phyloP scores from a whole-genome alignment of 30 jellyfish, hydroid and myxozoan genomes.

The Aurelia sp. region DNA sequence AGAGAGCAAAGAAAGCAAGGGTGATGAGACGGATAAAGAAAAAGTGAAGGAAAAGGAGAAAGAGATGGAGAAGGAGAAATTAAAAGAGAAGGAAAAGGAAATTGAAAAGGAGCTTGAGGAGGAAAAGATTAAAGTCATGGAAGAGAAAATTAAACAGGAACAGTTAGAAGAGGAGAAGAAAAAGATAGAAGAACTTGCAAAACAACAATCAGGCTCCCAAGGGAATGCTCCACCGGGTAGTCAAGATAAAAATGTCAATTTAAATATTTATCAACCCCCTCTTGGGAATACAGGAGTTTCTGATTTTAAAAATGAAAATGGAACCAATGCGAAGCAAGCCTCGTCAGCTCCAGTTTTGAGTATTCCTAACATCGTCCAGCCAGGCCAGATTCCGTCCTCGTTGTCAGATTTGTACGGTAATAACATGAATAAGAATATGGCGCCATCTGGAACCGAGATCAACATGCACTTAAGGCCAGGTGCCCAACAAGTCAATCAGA shows the following conservation, averaged over 20 bases:
- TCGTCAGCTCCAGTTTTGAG: constrained; percentile 7
- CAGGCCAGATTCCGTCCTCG: constrained; percentile 22
- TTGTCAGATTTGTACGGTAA: constrained; percentile 31
- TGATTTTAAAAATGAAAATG: background rate
- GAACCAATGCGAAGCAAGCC: background rate
- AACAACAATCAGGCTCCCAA: background rate
- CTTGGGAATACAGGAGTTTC: background rate
- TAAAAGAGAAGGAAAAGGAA: background rate
- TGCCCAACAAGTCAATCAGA: constrained; percentile 26
- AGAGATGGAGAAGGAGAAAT: background rate
- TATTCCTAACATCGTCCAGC: constrained; percentile 24
- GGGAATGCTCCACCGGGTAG: background rate
- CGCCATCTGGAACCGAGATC: constrained; percentile 26
- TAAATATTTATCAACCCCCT: constrained; percentile 48
- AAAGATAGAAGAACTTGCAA: constrained; percentile 3
- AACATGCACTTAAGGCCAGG: constrained; percentile 30
- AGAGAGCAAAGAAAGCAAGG: background rate
- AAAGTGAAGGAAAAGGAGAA: constrained; percentile 12
- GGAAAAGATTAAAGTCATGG: constrained; percentile 8
- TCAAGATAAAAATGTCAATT: constrained; percentile 23
- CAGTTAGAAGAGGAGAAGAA: constrained; percentile 32
- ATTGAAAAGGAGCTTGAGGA: constrained; percentile 10
- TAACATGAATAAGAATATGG: background rate
- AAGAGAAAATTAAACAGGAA: constrained; percentile 23
- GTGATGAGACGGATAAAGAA: background rate